Conservation (phyloP, 2,888 invertebrate genomes). For the Agonopterix heracliana region DNA sequence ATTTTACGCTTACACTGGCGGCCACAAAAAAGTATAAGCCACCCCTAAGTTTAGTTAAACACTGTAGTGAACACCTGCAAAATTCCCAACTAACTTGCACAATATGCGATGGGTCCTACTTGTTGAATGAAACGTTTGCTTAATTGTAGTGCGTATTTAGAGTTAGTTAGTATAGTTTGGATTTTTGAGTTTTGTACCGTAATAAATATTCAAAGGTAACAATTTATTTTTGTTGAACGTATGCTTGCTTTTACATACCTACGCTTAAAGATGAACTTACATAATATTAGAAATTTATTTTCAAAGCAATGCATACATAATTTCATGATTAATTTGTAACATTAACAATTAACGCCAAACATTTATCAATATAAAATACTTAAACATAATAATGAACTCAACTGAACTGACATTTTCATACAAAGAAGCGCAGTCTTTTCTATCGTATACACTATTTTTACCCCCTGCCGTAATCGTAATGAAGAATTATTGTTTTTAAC, state of each 20-base stretch:
- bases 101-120: slow-evolving; percentile 48
- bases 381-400: no score
- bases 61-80: slow-evolving; percentile 53
- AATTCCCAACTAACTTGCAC: slow-evolving; percentile 60
- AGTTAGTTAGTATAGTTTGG: not conserved
- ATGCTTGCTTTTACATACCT: no score
- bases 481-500: slow-evolving; percentile 72
- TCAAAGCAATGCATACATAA: no score
- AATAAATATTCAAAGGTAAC: no score
- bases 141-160: slow-evolving; percentile 18
- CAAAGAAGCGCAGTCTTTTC: slow-evolving; percentile 23
- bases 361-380: no score
- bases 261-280: no score
- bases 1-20: slow-evolving; percentile 55
- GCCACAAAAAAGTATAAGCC: slow-evolving; percentile 55
- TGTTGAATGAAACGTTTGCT: slow-evolving; percentile 21
- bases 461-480: slow-evolving; percentile 51
- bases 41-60: slow-evolving; percentile 44
- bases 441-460: slow-evolving; percentile 21
- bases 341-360: no score
- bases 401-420: not conserved
- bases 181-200: not conserved
- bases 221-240: no score
- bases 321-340: no score
- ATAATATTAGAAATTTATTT: no score